Evolutionary conservation across 2,113 vertebrate species (phyloP).

Genomic region (Takifugu flavidus): DNA sequence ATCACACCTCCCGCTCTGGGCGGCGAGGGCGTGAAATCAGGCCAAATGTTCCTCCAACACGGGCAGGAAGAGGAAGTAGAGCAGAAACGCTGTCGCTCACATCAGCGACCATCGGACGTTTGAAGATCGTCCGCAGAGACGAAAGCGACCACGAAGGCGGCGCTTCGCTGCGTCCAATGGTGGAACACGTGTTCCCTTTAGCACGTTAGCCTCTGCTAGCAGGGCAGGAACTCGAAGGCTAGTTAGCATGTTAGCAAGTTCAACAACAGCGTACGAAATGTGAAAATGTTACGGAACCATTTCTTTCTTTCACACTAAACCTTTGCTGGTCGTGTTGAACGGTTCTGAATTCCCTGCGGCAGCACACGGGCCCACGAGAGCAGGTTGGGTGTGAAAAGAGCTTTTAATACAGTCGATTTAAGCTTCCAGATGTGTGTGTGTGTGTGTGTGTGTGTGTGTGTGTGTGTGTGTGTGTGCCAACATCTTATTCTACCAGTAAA

Average conservation of each 20-base stretch:
- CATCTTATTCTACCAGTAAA: background rate
- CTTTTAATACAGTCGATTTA: slow-evolving; percentile 48
- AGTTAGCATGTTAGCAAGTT: background rate
- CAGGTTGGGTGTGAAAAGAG: slow-evolving; percentile 48
- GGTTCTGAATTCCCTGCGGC: slow-evolving; percentile 26
- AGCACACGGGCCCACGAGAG: slow-evolving; percentile 17
- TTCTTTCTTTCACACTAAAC: background rate
- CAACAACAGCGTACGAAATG: background rate
- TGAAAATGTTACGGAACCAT: slow-evolving; percentile 17
- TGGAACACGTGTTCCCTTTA: background rate
- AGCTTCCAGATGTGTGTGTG: slow-evolving; percentile 21
- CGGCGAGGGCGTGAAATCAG: slow-evolving; percentile 41
- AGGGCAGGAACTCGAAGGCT: background rate
- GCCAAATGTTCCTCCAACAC: slow-evolving; percentile 42
- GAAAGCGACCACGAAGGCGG: too few relatives aligned
- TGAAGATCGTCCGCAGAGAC: too few relatives aligned
- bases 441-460: slow-evolving; percentile 10
- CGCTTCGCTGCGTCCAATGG: too few relatives aligned
- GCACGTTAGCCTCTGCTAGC: background rate
- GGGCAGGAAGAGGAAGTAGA: slow-evolving; percentile 18
- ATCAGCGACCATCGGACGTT: too few relatives aligned
- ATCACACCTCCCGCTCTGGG: slow-evolving; percentile 34
- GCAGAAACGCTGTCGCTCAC: slow-evolving; percentile 11
- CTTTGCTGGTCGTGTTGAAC: too few relatives aligned
- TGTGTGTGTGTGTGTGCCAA: slow-evolving; percentile 6